Conservation (phyloP, 2,888 invertebrate species). For the Bellardia pandia region DNA sequence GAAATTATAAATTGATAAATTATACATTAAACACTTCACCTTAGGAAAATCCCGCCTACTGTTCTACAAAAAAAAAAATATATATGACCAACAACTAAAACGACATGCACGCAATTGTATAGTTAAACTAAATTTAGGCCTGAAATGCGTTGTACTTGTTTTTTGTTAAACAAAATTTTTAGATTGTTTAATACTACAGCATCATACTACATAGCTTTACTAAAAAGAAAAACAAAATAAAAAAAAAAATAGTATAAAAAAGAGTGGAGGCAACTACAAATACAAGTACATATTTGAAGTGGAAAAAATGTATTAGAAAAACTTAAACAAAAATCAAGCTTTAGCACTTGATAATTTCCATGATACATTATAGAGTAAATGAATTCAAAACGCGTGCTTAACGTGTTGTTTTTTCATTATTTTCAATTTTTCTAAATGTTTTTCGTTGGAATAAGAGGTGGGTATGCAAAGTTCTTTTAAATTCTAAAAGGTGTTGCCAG, state of each 20-base stretch:
- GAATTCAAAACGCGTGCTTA: conserved; percentile 72
- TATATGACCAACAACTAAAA: conserved; percentile 11
- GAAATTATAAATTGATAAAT: conserved; percentile 71
- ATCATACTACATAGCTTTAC: conserved; percentile 3
- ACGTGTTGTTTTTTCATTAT: conserved; percentile 55
- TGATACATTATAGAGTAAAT: conserved; percentile 69
- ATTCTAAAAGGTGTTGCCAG: too few relatives aligned
- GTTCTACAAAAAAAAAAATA: conserved; percentile 48
- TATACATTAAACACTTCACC: conserved; percentile 73
- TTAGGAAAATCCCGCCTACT: conserved; percentile 74
- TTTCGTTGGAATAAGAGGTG: background rate
- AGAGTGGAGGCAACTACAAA: conserved; percentile 37
- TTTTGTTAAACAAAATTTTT: conserved; percentile 58
- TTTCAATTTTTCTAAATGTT: conserved; percentile 31
- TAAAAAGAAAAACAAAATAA: background rate
- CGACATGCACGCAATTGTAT: conserved; percentile 58
- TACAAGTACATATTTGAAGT: conserved; percentile 49
- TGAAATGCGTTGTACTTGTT: conserved; percentile 50
- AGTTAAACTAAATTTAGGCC: conserved; percentile 50
- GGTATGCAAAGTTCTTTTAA: background rate
- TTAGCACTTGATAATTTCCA: conserved; percentile 71
- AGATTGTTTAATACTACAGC: conserved; percentile 51
- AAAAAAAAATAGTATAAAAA: background rate
- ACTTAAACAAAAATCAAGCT: conserved; percentile 72
- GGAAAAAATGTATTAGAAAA: conserved; percentile 66